Percentiles rank a stretch among this genome's conserved stretches.
These are phyloP conservation scores for Pyxicephalus adspersus DNA, from an alignment of 2,113 vertebrate species.

Conservation along the genomic window DNA sequence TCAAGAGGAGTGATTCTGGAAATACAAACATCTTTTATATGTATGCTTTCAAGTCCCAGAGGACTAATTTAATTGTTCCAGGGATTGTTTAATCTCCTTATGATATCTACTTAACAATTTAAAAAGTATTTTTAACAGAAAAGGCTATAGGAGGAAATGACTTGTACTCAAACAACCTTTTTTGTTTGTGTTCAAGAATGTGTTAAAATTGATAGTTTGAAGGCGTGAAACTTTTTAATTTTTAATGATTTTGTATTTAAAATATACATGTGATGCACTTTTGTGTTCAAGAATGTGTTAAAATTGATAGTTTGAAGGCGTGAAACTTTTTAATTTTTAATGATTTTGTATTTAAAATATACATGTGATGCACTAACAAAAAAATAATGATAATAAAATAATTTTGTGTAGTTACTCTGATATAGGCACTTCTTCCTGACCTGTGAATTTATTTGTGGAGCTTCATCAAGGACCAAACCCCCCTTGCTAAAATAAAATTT, in stretches of 20 bases:
- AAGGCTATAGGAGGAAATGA: background rate
- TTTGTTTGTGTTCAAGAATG: background rate
- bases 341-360: background rate
- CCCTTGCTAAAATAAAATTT: no score
- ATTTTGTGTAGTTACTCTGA: no score
- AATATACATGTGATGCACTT: no score
- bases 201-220: background rate
- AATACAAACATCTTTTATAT: conserved; percentile 1
- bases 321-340: background rate
- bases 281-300: background rate
- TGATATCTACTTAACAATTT: background rate
- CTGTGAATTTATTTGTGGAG: no score
- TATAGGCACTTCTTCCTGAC: no score
- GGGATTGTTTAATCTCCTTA: background rate
- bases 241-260: background rate
- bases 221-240: background rate
- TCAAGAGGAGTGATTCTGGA: background rate
- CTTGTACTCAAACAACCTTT: background rate
- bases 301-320: background rate
- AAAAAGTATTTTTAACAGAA: background rate
- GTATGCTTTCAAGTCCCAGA: background rate
- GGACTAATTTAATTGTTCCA: background rate
- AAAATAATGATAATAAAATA: no score
- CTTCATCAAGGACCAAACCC: no score
- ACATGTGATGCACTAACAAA: no score